Evolutionary conservation across 1,140 invertebrate genomes (phyloP), one percentile per base, ranked within the genome.

Genomic region (Drosophila albomicans): DNA sequence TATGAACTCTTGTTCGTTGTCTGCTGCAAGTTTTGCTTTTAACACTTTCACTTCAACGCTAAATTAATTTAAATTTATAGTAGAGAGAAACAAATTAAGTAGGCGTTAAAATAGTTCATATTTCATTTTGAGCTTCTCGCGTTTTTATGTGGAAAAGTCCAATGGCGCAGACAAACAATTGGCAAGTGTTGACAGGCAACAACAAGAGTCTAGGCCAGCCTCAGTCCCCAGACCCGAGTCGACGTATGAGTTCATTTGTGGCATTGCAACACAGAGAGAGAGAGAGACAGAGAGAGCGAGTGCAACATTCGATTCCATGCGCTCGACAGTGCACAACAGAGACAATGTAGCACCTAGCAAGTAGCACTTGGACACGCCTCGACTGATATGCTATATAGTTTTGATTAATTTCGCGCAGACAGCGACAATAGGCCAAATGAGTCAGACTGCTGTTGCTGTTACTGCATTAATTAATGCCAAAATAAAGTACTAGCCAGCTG

Each of bases 91-190:
- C 85, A 91, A 91, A 91, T 91, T 91, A 91, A 91, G 85, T 91
- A 82, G 90, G 89, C 90, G 90, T 91, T 91, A 91, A 91, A 88
- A 91, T 87, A 91, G 89, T 91, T 91, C 85, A 91, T 91, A 91
- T 91, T 91, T 91, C 90, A 91, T 87, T 75, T 82, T 51, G 64
- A 66, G 38, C 62, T 54, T 16, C 49, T 45, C 43, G 76, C 45
- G 57, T 71, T 71, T 68, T 75, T 70, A 78, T 74, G 80, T 87
- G 81, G 80, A 87, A 87, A 79, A 64, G 35, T 74, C 73, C 68
- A 85, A 81, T 32, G 78, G 73, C 67, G 64, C 81, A 85, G 85
- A 82, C 62, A 59, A 88, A 88, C 85, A 89, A 88, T 88, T 89
- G 85, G 85, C 85, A 82, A 88, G 85, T 88, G 85, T 82, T 88